Conservation (phyloP, 1,140 invertebrate genomes). For the Diploscapter pachys region DNA sequence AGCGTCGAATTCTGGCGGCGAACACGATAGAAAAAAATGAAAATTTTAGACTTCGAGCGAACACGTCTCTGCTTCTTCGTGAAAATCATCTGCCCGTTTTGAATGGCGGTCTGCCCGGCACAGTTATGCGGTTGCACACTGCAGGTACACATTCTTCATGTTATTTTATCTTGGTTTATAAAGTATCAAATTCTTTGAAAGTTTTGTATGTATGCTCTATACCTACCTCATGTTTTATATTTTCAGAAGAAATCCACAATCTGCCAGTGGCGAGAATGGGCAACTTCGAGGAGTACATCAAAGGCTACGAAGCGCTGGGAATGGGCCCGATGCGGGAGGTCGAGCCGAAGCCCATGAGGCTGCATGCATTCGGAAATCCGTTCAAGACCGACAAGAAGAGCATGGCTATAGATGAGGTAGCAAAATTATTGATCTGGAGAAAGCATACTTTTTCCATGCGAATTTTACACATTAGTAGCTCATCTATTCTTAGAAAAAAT, state of each 20-base stretch:
- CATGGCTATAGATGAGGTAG: conserved; percentile 50
- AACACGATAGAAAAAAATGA: too few relatives aligned
- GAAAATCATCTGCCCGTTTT: conserved; percentile 63
- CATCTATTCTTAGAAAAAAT: too few relatives aligned
- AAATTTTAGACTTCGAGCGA: too few relatives aligned
- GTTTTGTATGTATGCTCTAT: background rate
- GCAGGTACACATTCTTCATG: conserved; percentile 64
- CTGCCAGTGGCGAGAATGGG: conserved; percentile 51
- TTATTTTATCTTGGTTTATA: conserved; percentile 4
- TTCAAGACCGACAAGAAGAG: conserved; percentile 56
- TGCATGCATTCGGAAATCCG: conserved; percentile 56
- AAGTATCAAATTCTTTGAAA: conserved; percentile 19
- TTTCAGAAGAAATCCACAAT: conserved; percentile 54
- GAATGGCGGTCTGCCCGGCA: conserved; percentile 48
- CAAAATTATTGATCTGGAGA: background rate
- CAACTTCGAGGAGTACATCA: conserved; percentile 52
- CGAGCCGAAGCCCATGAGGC: conserved; percentile 38
- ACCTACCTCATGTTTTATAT: background rate
- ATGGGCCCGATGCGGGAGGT: conserved; percentile 43
- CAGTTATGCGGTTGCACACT: conserved; percentile 70
- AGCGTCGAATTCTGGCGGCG: too few relatives aligned
- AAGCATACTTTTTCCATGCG: too few relatives aligned
- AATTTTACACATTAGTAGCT: too few relatives aligned
- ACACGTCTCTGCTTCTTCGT: conserved; percentile 72
- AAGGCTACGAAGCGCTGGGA: conserved; percentile 43